Evolutionary conservation across 2,888 invertebrate species (phyloP), one percentile per base, ranked within the genome.

Genomic region (Phoenoteleia sp.): DNA sequence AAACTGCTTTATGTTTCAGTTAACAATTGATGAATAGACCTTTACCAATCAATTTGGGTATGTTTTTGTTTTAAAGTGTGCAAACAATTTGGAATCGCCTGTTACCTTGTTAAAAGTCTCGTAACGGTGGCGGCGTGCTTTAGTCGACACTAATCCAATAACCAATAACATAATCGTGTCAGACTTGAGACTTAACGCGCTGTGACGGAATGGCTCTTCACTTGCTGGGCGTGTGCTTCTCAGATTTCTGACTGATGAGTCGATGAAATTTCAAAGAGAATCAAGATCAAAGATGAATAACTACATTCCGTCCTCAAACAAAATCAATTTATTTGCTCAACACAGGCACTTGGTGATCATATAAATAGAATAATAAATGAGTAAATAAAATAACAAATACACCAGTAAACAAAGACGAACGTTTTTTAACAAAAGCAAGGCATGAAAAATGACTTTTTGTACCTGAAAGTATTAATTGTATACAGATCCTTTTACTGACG

Each of bases 141-240:
- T 60, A 42, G 52, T 62, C 69, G 52, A 79, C 60, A 54, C 79
- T 79, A 79, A 79, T 79, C 79, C 79, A 79, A 79, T 69, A 69
- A 69, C 60, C 69, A 77, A 77, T 77, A 77, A 77, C 67, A 77
- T 77, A 67, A 77, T 77, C 76, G 58, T 45, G 66, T 33, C 58
- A 11, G 66, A 58, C 62, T 58, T 21, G n/a, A 47, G 58, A 36
- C 66, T 76, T 66, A 76, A 66, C 42, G 66, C 27, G 49, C 67
- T 77, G 80, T 80, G 72, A 80, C 71, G 72, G 72, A 81, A 81
- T 74, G 66, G 80, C 54, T 58, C 49, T 74, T 81, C 72, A 74
- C 81, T 58, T 81, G 80, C 11, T 69, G 71, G 71, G 71, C 69
- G 79, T 72, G 71, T 66, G 66, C 64, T 72, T 56, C 80, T 80